These are phyloP conservation scores for Rhagophthalmus giganteus DNA, from an alignment of 2,888 invertebrate species.

Conservation along the genomic window DNA sequence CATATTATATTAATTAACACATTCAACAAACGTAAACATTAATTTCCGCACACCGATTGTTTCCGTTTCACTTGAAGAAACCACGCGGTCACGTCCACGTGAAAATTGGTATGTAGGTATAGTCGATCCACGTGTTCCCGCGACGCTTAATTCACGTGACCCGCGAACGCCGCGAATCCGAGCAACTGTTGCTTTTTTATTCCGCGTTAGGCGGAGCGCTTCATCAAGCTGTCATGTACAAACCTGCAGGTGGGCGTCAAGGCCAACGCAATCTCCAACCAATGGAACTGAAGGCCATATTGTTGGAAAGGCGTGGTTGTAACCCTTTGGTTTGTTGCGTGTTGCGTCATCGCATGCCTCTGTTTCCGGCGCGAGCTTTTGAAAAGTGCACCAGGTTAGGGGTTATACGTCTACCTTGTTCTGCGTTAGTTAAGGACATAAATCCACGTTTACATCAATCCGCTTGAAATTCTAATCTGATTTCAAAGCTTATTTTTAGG, in stretches of 20 bases:
- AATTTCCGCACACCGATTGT: too few species aligned
- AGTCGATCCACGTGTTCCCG: conserved; percentile 40
- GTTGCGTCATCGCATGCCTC: conserved; percentile 42
- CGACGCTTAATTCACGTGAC: conserved; percentile 42
- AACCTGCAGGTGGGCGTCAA: conserved; percentile 54
- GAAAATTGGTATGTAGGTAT: too few species aligned
- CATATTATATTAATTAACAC: not conserved
- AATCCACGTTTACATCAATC: too few species aligned
- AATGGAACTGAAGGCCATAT: conserved; percentile 68
- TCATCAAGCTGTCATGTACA: conserved; percentile 51
- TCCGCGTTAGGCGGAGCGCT: conserved; percentile 43
- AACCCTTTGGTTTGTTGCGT: conserved; percentile 46
- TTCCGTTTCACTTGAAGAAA: conserved; percentile 2
- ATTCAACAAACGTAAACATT: not conserved
- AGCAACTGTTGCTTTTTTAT: conserved; percentile 48
- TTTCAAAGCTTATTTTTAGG: too few species aligned
- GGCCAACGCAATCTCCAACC: conserved; percentile 55
- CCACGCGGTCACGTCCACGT: conserved; percentile 32
- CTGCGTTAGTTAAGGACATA: too few species aligned
- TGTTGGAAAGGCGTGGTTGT: conserved; percentile 64
- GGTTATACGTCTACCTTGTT: too few species aligned
- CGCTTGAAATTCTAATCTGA: too few species aligned
- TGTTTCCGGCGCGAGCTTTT: conserved; percentile 28
- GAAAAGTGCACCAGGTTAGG: conserved; percentile 12
- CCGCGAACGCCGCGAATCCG: conserved; percentile 42